Evolutionary conservation across 2,888 invertebrate genomes (phyloP), one percentile per base, ranked within the genome.

Genomic region (Rhorus exstirpatorius): DNA sequence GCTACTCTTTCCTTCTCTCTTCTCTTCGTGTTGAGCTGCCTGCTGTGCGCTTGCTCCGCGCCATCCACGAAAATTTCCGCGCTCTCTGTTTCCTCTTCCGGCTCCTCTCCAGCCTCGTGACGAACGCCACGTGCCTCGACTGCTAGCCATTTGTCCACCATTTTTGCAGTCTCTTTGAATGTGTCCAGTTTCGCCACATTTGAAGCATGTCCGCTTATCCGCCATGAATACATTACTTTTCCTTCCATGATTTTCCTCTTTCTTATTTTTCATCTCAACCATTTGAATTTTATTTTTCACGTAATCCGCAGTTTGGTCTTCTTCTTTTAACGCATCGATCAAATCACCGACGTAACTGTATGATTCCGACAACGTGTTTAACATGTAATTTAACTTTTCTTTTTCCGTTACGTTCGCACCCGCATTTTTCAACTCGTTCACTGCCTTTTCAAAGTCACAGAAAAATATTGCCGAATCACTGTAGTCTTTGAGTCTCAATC

Each of bases 341-440:
- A n/a, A n/a, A n/a, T n/a, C n/a, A n/a, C n/a, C n/a, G n/a, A n/a
- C n/a, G n/a, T 88, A 81, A 70, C 86, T 85, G 1, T 83, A 86
- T 35, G 78, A 78, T 46, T 77, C 75, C 51, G 89, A 87, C 19
- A 89, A 67, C 58, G 84, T 80, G 21, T 79, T 84, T 14, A 88
- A 44, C 85, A 88, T 86, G 67, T 89, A 88, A 67, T 84, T 87
- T 53, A 88, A 60, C 81, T 88, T 88, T 74, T 89, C 87, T 67
- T 87, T 76, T 79, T 88, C 85, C 19, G 65, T 67, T 10, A 88
- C 82, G 46, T n/a, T n/a, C n/a, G n/a, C n/a, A n/a, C n/a, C n/a
- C n/a, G n/a, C n/a, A n/a, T n/a, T n/a, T n/a, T n/a, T 89, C 14
- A 89, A 68, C 21, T 87, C 86, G 67, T 87, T 87, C 3, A 85